phyloP scores from a whole-genome alignment of 2,113 vertebrate genomes.

The Cyprinodon variegatus region DNA sequence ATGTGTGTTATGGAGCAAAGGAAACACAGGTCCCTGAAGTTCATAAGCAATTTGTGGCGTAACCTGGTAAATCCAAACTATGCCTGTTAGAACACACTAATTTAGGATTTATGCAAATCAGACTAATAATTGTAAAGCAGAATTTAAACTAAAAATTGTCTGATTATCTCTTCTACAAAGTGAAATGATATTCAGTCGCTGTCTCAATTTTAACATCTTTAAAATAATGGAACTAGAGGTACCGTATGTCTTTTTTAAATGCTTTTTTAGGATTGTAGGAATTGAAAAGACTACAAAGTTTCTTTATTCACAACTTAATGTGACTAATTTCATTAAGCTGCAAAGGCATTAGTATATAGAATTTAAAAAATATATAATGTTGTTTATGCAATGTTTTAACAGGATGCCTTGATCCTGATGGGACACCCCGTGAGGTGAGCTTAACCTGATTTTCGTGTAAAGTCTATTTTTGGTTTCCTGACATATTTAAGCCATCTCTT shows the following conservation, averaged over 20 bases:
- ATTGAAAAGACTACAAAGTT: neutral
- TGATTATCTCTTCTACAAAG: no score
- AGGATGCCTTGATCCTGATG: slow-evolving; percentile 77
- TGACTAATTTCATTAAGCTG: neutral
- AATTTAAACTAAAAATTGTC: no score
- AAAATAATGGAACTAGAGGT: no score
- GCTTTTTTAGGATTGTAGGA: neutral
- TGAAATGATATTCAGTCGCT: no score
- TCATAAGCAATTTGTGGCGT: no score
- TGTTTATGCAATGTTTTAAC: slow-evolving; percentile 18
- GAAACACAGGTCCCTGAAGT: no score
- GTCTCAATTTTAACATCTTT: neutral
- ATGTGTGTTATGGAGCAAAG: no score
- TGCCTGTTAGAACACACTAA: no score
- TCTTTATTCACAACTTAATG: neutral
- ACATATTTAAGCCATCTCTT: slow-evolving; percentile 1
- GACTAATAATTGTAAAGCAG: no score
- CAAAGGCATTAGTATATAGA: neutral
- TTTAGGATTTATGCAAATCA: no score
- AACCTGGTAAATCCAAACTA: no score
- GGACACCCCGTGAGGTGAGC: slow-evolving; percentile 70
- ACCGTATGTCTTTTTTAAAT: neutral
- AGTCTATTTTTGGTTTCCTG: neutral
- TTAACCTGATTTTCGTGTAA: neutral
- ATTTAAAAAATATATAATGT: neutral